Evolutionary conservation across 1,140 invertebrate species (phyloP), one percentile per base, ranked within the genome.

Genomic region (Magallana angulata): DNA sequence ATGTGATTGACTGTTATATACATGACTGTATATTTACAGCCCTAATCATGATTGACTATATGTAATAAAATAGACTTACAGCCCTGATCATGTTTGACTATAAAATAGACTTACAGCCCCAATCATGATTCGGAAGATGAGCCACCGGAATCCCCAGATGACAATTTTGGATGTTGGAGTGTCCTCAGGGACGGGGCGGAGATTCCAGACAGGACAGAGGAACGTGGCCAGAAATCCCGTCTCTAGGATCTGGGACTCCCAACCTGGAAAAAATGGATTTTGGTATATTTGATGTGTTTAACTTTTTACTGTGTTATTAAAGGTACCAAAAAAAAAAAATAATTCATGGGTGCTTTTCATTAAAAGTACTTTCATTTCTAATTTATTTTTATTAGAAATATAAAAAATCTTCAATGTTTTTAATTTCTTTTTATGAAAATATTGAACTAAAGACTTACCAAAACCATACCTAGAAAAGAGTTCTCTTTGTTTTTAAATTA

Each of bases 221-320:
- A 95, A 95, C 24, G 93, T 94, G 12, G 94, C 94, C 36, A 95
- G 90, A 87, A 95, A 95, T 8, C 94, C 95, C 16, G 94, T 95
- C 89, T 95, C 95, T 57, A 95, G 90, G 1, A 95, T 60, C 90
- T 95, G 95, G 7, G 94, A 95, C 91, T 95, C 95, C 95, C 95
- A 95, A 57, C 94, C 94, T 94, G 82, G n/a, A 58, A 76, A 18
- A 7, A 58, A 16, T 5, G 8, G 58, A 58, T 36, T 12, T 36
- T 30, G 3, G 9, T 76, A 8, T 48, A 9, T 48, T 12, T 76
- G 16, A 48, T 48, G 36, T 48, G 36, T 48, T 48, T 24, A 24
- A 24, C 24, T 24, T 24, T 48, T 48, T 48, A 48, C 36, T 48
- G 36, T 48, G 36, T 48, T 48, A 48, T 48, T 48, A 48, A 48